Conservation (phyloP, 2,113 vertebrate genomes). For the Syrmaticus mikado region DNA sequence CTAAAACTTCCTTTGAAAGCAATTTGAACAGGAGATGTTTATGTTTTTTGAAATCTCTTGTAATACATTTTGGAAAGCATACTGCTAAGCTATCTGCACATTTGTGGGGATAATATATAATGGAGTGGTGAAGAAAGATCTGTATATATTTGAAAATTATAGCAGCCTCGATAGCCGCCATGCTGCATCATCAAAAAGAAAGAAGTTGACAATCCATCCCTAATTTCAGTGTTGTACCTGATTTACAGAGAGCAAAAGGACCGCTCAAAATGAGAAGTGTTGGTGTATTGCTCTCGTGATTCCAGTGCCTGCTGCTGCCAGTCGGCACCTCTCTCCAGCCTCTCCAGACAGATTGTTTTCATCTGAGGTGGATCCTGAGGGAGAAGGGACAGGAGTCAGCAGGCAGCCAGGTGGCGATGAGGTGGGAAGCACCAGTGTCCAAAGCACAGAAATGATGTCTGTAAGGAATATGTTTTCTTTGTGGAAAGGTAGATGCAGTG, state of each 20-base stretch:
- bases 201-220: not conserved
- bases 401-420: not conserved
- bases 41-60: not conserved
- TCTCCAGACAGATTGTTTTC: not conserved
- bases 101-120: not conserved
- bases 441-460: not conserved
- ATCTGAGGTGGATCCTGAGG: not conserved
- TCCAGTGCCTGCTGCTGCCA: not conserved
- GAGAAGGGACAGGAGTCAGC: not conserved
- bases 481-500: not conserved
- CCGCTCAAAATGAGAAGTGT: not conserved
- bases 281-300: accelerated
- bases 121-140: not conserved
- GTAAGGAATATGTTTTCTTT: not conserved
- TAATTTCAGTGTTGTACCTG: not conserved
- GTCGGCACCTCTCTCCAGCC: no score
- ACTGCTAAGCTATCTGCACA: not conserved
- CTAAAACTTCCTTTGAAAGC: not conserved
- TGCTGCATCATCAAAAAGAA: not conserved
- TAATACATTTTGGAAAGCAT: not conserved
- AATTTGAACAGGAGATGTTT: not conserved
- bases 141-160: not conserved
- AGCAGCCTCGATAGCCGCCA: not conserved
- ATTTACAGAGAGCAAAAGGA: not conserved
- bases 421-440: not conserved